phyloP scores from a whole-genome alignment of 2,888 invertebrate species.

The Diadegma fenestrale region DNA sequence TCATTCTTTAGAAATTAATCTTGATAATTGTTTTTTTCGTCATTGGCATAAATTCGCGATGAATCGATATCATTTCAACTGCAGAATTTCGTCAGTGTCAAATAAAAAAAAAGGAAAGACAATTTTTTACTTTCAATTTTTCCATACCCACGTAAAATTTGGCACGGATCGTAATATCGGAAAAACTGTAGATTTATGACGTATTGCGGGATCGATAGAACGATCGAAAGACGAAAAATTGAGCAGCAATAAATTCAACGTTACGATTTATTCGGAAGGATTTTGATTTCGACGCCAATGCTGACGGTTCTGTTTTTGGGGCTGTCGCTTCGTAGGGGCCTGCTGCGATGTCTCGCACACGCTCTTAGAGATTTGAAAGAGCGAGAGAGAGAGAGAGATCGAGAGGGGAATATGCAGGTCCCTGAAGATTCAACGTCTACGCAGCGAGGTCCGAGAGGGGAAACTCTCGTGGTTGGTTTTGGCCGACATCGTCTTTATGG shows the following conservation, averaged over 20 bases:
- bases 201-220: neutral
- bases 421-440: neutral
- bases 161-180: too few species aligned
- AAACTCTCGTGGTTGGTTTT: neutral
- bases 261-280: neutral
- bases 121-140: too few species aligned
- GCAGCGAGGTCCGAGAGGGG: neutral
- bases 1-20: too few species aligned
- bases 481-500: neutral
- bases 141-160: too few species aligned
- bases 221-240: neutral
- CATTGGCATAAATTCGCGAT: too few species aligned
- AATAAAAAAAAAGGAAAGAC: too few species aligned
- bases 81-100: too few species aligned
- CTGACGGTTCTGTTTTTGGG: constrained; percentile 24
- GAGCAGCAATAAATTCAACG: neutral
- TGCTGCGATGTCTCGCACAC: constrained; percentile 10
- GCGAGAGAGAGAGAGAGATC: neutral
- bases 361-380: neutral
- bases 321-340: constrained; percentile 5
- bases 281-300: constrained; percentile 61
- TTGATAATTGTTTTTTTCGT: too few species aligned
- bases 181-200: neutral
- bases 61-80: too few species aligned
- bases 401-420: neutral